These are phyloP conservation scores for Melanchra persicariae DNA, from an alignment of 2,888 invertebrate species.

Conservation along the genomic window DNA sequence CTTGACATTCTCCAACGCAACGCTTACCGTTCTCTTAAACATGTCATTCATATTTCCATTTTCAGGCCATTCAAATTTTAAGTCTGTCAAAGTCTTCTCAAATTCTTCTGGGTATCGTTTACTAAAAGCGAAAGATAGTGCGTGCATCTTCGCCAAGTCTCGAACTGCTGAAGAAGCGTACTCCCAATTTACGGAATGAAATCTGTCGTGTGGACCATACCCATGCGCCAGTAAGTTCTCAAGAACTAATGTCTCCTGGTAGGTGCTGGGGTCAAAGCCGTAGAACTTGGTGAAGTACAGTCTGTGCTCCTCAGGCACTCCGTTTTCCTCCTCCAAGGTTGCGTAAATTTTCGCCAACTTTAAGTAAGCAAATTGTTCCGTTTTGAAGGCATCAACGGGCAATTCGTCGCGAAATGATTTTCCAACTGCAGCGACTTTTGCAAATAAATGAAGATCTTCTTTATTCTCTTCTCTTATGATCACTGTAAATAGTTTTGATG, in stretches of 20 bases:
- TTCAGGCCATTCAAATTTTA: not conserved
- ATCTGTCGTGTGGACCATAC: conserved; percentile 69
- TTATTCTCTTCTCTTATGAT: conserved; percentile 65
- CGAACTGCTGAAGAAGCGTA: conserved; percentile 67
- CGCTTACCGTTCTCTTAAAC: not conserved
- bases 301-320: conserved; percentile 63
- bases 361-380: conserved; percentile 60
- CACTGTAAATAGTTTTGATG: conserved; percentile 71
- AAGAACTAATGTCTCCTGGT: conserved; percentile 74
- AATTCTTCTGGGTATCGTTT: conserved; percentile 71
- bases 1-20: not conserved
- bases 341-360: conserved; percentile 50
- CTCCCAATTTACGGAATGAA: conserved; percentile 69
- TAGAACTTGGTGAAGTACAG: conserved; percentile 68
- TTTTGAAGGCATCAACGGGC: conserved; percentile 34
- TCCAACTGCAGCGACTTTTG: conserved; percentile 70
- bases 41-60: not conserved
- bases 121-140: conserved; percentile 74
- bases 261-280: conserved; percentile 56
- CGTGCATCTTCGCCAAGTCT: conserved; percentile 76
- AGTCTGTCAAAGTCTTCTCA: not conserved
- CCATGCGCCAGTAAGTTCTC: conserved; percentile 70
- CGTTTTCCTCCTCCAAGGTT: conserved; percentile 55
- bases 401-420: conserved; percentile 15
- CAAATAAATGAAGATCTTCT: conserved; percentile 73